phyloP scores from a whole-genome alignment of 2,797 vertebrate genomes.

The Danio kyathit region DNA sequence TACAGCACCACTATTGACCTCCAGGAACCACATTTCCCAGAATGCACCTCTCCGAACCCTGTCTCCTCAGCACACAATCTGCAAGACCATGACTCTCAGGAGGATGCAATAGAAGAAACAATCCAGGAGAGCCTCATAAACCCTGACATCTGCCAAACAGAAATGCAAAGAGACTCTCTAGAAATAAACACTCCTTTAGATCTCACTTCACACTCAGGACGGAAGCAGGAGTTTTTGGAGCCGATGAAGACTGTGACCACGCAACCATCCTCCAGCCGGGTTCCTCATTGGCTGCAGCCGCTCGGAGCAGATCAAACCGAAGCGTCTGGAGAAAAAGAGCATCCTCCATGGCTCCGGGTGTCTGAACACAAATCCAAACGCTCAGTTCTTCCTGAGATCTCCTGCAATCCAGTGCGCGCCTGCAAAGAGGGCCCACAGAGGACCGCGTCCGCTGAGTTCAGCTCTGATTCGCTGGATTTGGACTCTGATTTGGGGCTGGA shows the following conservation, averaged over 20 bases:
- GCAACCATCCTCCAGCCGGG: constrained; percentile 73
- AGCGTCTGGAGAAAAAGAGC: constrained; percentile 66
- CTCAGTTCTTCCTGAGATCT: constrained; percentile 71
- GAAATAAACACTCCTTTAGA: constrained; percentile 58
- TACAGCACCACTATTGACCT: constrained; percentile 82
- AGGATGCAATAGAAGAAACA: constrained; percentile 33
- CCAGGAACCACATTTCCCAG: constrained; percentile 70
- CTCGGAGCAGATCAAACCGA: constrained; percentile 67
- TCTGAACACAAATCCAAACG: constrained; percentile 64
- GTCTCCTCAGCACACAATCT: constrained; percentile 75
- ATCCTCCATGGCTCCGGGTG: constrained; percentile 81
- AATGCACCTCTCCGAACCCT: constrained; percentile 73
- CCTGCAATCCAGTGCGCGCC: constrained; percentile 72
- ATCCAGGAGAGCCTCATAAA: constrained; percentile 49
- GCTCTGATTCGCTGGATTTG: constrained; percentile 68
- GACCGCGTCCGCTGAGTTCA: constrained; percentile 60
- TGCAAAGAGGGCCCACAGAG: constrained; percentile 66
- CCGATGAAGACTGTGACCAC: constrained; percentile 74
- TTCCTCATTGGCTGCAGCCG: constrained; percentile 88
- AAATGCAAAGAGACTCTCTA: constrained; percentile 36
- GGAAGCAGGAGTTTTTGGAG: constrained; percentile 70
- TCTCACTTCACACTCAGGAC: constrained; percentile 68
- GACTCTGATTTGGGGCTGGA: constrained; percentile 58
- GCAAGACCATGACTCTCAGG: constrained; percentile 53
- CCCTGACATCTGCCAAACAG: constrained; percentile 56